Evolutionary conservation across 2,797 vertebrate species (phyloP).

Genomic region (Epinephelus coioides): DNA sequence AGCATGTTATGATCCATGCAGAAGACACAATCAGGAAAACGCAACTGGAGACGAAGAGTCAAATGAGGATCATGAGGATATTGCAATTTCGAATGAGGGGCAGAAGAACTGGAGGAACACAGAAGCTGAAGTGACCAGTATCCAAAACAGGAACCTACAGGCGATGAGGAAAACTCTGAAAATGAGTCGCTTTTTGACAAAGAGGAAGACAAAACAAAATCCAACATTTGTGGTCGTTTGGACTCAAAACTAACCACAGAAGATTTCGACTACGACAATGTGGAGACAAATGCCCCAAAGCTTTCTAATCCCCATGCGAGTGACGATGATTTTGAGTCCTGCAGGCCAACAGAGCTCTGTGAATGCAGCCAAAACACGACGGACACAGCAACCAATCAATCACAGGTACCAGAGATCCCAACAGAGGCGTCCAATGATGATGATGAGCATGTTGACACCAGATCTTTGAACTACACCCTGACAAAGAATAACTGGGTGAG

Average conservation of each 20-base stretch:
- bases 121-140: slow-evolving; percentile 5
- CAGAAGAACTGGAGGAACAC: slow-evolving; percentile 22
- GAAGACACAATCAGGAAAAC: background rate
- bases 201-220: slow-evolving; percentile 10
- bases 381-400: slow-evolving; percentile 2
- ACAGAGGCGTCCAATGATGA: slow-evolving; percentile 17
- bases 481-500: slow-evolving; percentile 56
- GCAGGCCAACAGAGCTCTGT: slow-evolving; percentile 8
- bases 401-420: slow-evolving; percentile 4
- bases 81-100: slow-evolving; percentile 12
- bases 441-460: slow-evolving; percentile 36
- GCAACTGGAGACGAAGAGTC: slow-evolving; percentile 21
- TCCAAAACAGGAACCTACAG: slow-evolving; percentile 21
- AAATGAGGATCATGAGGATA: slow-evolving; percentile 25
- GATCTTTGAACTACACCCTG: slow-evolving; percentile 48
- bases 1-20: slow-evolving; percentile 26
- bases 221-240: slow-evolving; percentile 7
- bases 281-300: background rate
- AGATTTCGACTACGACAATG: background rate
- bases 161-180: slow-evolving; percentile 13
- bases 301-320: background rate
- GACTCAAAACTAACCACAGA: slow-evolving; percentile 14
- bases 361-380: slow-evolving; percentile 26
- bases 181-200: slow-evolving; percentile 4
- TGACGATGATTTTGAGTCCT: slow-evolving; percentile 23